A percentile compares a stretch with the other conserved stretches of the same genome.
Evolutionary conservation across 2,797 vertebrate species (phyloP).

Genomic region (Nannoperca obscura): DNA sequence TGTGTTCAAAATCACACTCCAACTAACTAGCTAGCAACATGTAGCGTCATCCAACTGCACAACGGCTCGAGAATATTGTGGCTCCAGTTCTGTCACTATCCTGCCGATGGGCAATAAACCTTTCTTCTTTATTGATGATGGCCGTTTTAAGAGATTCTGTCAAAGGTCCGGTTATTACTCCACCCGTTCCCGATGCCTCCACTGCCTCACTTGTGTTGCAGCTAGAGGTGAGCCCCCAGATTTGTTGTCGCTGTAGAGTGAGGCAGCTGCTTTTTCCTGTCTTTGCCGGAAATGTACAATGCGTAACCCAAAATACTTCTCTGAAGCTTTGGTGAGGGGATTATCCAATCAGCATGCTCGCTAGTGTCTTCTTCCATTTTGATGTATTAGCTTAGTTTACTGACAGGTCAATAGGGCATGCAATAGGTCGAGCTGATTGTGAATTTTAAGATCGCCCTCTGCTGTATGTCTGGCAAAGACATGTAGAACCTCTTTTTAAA

Average conservation of each 20-base stretch:
- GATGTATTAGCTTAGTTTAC: neutral
- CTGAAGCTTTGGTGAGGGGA: neutral
- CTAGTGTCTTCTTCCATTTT: too few relatives aligned
- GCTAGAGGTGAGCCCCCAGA: too few relatives aligned
- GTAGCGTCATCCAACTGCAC: too few relatives aligned
- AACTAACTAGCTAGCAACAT: neutral
- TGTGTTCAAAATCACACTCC: accelerated
- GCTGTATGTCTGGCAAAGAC: neutral
- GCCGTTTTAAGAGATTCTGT: too few relatives aligned
- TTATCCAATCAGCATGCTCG: neutral
- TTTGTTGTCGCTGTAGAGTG: too few relatives aligned
- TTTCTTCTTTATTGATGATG: too few relatives aligned
- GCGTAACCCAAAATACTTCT: neutral
- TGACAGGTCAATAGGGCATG: neutral
- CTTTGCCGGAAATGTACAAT: too few relatives aligned
- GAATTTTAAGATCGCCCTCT: too few relatives aligned
- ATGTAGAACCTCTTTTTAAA: neutral
- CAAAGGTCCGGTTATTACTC: neutral
- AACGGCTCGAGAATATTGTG: too few relatives aligned
- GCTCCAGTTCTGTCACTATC: too few relatives aligned
- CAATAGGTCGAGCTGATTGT: neutral
- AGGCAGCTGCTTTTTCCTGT: too few relatives aligned
- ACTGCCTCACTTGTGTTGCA: neutral
- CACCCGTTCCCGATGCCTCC: neutral
- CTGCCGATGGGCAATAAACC: too few relatives aligned